phyloP scores from a whole-genome alignment of 2,888 invertebrate genomes.

The Strigamia maritima region DNA sequence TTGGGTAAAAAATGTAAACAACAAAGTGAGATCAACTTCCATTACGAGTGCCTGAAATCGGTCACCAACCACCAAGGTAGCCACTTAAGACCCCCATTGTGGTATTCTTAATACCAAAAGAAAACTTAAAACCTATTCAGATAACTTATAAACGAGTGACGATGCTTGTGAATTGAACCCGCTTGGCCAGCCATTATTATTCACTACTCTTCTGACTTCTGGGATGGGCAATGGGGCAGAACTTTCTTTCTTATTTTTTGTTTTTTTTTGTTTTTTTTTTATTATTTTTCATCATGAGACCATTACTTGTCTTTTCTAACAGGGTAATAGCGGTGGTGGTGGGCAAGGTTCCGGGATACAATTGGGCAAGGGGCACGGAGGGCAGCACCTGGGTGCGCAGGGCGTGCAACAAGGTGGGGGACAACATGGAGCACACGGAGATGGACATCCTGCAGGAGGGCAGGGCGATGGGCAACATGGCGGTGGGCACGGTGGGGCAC shows the following conservation, averaged over 20 bases:
- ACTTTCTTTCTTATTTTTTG: background rate
- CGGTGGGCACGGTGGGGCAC: background rate
- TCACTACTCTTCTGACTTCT: background rate
- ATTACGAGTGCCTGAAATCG: background rate
- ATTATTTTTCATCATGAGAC: background rate
- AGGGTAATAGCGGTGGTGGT: background rate
- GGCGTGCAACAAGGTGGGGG: background rate
- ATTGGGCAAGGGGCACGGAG: background rate
- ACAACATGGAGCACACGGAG: background rate
- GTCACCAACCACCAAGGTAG: slow-evolving; percentile 9
- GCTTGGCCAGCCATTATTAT: slow-evolving; percentile 6
- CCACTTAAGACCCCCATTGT: slow-evolving; percentile 11
- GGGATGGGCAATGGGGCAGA: background rate
- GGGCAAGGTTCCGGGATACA: background rate
- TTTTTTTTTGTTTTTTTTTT: background rate
- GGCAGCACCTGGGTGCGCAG: background rate
- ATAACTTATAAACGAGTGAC: background rate
- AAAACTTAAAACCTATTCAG: slow-evolving; percentile 6
- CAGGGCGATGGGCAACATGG: background rate
- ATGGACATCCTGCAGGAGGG: background rate
- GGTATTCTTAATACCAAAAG: background rate
- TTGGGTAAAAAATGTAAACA: background rate
- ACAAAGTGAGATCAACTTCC: background rate
- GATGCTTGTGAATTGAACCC: background rate
- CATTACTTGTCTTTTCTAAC: background rate